Conservation (phyloP, 2,113 vertebrate species). For the Tichodroma muraria region DNA sequence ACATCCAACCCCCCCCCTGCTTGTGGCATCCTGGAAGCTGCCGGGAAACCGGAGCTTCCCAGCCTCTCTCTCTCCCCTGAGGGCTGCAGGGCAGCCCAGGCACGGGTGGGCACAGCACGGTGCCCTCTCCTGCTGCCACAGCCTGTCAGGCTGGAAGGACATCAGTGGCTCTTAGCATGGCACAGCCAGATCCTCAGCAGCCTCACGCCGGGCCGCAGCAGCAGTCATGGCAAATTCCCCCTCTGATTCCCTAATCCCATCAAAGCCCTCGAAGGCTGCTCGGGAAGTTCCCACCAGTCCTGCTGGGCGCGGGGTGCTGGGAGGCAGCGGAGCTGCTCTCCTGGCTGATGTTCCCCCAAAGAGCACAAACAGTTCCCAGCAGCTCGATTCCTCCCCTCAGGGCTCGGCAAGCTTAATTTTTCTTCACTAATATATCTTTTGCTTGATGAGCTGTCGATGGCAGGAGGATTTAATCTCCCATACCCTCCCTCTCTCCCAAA, state of each 20-base stretch:
- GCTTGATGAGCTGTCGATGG: conserved; percentile 45
- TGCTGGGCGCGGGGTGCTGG: not conserved
- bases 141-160: not conserved
- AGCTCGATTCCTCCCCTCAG: not conserved
- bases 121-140: not conserved
- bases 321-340: not conserved
- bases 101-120: not conserved
- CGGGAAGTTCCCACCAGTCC: not conserved
- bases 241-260: not conserved
- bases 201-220: not conserved
- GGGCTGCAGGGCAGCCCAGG: not conserved
- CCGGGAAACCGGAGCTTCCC: accelerated
- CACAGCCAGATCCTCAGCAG: not conserved
- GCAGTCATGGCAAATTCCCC: not conserved
- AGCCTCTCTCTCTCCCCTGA: not conserved
- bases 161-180: not conserved
- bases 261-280: not conserved
- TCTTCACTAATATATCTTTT: conserved; percentile 58
- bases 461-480: conserved; percentile 68
- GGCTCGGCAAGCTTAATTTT: conserved; percentile 14
- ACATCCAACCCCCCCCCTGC: not conserved
- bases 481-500: conserved; percentile 24
- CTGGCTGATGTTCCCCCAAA: not conserved
- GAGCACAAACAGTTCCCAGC: not conserved
- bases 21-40: accelerated